A percentile compares a stretch with the other conserved stretches of the same genome.
Conservation (phyloP, 2,888 invertebrate species). For the Charanyca ferruginea region DNA sequence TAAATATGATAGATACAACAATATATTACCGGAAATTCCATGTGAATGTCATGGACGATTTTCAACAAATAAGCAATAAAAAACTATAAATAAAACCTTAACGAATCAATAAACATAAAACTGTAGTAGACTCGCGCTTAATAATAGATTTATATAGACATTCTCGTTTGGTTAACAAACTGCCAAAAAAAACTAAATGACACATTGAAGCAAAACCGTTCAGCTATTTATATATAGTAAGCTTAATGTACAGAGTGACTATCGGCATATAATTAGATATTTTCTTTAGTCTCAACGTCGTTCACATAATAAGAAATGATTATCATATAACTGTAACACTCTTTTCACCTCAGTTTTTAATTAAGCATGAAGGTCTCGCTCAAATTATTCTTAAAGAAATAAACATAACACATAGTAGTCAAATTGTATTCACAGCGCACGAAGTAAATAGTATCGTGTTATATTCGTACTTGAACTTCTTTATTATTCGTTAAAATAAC, state of each 20-base stretch:
- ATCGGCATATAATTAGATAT: not conserved
- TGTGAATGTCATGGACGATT: not conserved
- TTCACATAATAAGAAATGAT: not conserved
- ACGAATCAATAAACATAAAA: slow-evolving; percentile 54
- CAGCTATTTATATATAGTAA: slow-evolving; percentile 9
- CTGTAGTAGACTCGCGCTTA: slow-evolving; percentile 52
- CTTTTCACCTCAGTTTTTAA: slow-evolving; percentile 5
- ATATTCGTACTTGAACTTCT: slow-evolving; percentile 56
- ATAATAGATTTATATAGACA: slow-evolving; percentile 54
- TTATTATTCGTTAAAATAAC: slow-evolving; percentile 37
- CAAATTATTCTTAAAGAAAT: slow-evolving; percentile 29
- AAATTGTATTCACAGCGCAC: slow-evolving; percentile 43
- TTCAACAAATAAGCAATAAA: slow-evolving; percentile 2
- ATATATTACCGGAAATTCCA: not conserved
- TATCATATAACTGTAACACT: slow-evolving; percentile 4
- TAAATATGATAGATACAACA: not conserved
- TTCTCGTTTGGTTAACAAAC: slow-evolving; percentile 50
- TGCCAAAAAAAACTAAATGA: slow-evolving; percentile 30
- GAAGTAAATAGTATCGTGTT: slow-evolving; percentile 59
- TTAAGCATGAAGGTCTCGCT: slow-evolving; percentile 29
- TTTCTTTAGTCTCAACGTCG: slow-evolving; percentile 1
- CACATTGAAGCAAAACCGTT: slow-evolving; percentile 24
- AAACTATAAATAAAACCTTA: slow-evolving; percentile 19
- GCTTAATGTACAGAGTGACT: not conserved
- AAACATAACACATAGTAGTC: slow-evolving; percentile 37